Base-by-base conservation (phyloP, 1,140 invertebrate genomes). In the Pseudomyrmex sp. region DNA sequence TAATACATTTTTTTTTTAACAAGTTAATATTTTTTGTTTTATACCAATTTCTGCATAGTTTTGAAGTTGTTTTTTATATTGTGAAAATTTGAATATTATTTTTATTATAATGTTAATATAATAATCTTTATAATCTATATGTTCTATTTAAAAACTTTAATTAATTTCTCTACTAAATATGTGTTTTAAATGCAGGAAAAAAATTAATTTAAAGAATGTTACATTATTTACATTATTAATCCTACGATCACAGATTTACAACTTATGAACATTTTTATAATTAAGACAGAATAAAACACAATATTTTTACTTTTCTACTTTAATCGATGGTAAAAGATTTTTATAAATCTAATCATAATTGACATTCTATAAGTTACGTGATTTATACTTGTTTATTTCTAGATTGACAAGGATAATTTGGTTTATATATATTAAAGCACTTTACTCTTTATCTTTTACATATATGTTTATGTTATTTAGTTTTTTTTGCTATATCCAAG, bases 401-500 rank as follows among this genome's bases (percentile, higher is more conserved):
- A 70, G 15, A 20, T 48, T 7, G 58, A 79, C 8, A 26, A 52
- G 26, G 18, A 46, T 48, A 12, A 59, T 79, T 69, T 77, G 46
- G 20, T 68, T 77, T 69, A 18, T 13, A n/a, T 70, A 15, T 80
- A 59, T 70, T 70, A 0, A 1, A 48, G 15, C 44, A 59, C n/a
- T 59, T 72, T 59, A 70, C 59, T 12, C n/a, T 59, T 72, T 50
- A 70, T 70, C 15, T 56, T 79, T 13, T 69, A 7, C 69, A 18
- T 35, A 46, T 58, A 69, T 80, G 59, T 79, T 70, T 59, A 5
- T 69, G 26, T 58, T 69, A 48, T 58, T 69, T 2, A 70, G 1
- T 70, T 80, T 0, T 0, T 5, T 61, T 72, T 59, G 2, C 8
- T 61, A 59, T 44, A 7, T 35, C 44, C 8, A 61, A 8, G n/a